phyloP scores from a whole-genome alignment of 2,113 vertebrate genomes.

The Periophthalmus modestus region DNA sequence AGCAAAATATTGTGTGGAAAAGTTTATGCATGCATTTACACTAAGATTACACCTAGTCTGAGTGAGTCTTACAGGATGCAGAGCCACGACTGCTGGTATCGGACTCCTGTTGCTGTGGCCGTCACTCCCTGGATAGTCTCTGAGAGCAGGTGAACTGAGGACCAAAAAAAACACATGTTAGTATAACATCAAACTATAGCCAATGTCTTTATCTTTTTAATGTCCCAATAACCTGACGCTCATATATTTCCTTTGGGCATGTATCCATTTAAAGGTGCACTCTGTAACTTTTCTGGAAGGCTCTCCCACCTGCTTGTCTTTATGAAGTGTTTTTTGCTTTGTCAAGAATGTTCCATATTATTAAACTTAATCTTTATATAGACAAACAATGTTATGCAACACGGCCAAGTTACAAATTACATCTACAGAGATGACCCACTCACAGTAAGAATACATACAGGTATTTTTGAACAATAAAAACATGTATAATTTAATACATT shows the following conservation, averaged over 20 bases:
- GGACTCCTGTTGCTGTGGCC: conserved; percentile 89
- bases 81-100: conserved; percentile 99
- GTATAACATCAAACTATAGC: conserved; percentile 7
- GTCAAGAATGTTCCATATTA: too few relatives aligned
- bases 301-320: too few relatives aligned
- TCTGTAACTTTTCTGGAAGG: too few relatives aligned
- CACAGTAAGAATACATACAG: too few relatives aligned
- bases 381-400: too few relatives aligned
- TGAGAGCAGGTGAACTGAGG: conserved; percentile 91
- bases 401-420: too few relatives aligned
- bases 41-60: background rate
- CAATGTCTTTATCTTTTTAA: background rate
- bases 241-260: background rate
- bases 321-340: too few relatives aligned
- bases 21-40: background rate
- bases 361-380: too few relatives aligned
- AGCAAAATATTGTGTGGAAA: too few relatives aligned
- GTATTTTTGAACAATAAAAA: too few relatives aligned
- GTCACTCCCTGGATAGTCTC: conserved; percentile 97
- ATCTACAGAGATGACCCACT: too few relatives aligned
- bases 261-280: background rate
- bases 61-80: conserved; percentile 89
- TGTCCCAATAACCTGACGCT: background rate
- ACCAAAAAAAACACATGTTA: conserved; percentile 44
- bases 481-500: too few relatives aligned